Conservation (phyloP, 2,113 vertebrate species). For the Gallinago undulata region DNA sequence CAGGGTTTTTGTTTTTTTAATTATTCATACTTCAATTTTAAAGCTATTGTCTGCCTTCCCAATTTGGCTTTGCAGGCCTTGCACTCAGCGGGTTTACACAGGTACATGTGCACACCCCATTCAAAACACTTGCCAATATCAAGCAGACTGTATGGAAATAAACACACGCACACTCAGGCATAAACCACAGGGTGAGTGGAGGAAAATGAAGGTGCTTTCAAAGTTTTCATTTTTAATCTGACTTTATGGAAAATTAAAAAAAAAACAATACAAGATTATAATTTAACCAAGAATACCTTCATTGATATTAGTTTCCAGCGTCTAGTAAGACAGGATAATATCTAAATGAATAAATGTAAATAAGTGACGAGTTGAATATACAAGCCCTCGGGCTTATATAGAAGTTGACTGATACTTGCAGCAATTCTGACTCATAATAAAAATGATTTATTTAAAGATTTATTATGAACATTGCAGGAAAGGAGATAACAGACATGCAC, state of each 20-base stretch:
- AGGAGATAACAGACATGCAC: constrained; percentile 39
- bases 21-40: neutral
- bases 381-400: neutral
- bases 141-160: neutral
- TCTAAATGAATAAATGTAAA: neutral
- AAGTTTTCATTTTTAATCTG: neutral
- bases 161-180: neutral
- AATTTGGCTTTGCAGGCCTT: neutral
- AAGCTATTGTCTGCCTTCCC: neutral
- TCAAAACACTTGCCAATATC: neutral
- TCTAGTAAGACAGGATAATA: neutral
- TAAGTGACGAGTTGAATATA: neutral
- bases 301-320: neutral
- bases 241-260: neutral
- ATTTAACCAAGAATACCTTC: neutral
- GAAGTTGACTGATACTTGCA: constrained; percentile 12
- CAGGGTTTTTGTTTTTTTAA: neutral
- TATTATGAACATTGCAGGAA: constrained; percentile 54
- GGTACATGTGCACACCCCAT: neutral
- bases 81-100: neutral
- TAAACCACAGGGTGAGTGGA: neutral
- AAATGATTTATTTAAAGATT: constrained; percentile 45
- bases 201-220: neutral
- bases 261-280: neutral
- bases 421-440: constrained; percentile 34